A percentile compares a stretch with the other conserved stretches of the same genome.
Evolutionary conservation across 2,888 invertebrate species (phyloP).

Genomic region (Drosophila bunnanda): DNA sequence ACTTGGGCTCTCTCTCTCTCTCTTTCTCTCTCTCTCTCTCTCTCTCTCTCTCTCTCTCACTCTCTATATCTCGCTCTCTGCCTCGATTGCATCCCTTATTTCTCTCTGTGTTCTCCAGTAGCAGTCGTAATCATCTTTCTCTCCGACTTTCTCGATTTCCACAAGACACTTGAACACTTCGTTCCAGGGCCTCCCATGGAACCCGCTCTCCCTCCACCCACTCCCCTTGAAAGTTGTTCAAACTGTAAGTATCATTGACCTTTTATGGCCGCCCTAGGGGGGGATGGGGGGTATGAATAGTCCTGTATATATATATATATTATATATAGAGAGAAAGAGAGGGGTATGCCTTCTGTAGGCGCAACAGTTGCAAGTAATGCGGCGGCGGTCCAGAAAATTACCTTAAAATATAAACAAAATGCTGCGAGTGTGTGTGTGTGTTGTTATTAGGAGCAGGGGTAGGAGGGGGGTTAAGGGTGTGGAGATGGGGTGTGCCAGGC

Average conservation of each 20-base stretch:
- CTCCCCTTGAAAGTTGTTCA: constrained; percentile 58
- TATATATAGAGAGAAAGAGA: no score
- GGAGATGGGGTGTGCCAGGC: constrained; percentile 58
- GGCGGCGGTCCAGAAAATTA: constrained; percentile 71
- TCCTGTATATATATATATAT: not conserved
- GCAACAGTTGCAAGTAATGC: constrained; percentile 75
- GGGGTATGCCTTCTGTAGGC: constrained; percentile 48
- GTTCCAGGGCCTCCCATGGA: constrained; percentile 8
- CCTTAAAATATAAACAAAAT: constrained; percentile 70
- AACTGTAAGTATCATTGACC: constrained; percentile 77
- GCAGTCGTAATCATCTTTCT: constrained; percentile 33
- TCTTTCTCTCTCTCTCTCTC: no score
- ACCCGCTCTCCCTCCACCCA: not conserved
- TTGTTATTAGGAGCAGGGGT: not conserved
- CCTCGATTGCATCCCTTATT: not conserved
- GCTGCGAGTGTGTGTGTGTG: constrained; percentile 11
- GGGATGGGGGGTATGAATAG: not conserved
- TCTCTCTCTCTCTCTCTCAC: no score
- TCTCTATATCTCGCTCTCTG: no score
- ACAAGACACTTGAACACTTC: constrained; percentile 71
- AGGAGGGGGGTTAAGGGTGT: not conserved
- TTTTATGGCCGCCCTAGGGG: constrained; percentile 44
- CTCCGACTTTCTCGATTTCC: constrained; percentile 61
- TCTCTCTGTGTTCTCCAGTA: not conserved
- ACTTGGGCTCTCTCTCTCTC: not conserved